These are phyloP conservation scores for Ceratitis capitata DNA, from an alignment of 1,140 invertebrate species.

Conservation along the genomic window DNA sequence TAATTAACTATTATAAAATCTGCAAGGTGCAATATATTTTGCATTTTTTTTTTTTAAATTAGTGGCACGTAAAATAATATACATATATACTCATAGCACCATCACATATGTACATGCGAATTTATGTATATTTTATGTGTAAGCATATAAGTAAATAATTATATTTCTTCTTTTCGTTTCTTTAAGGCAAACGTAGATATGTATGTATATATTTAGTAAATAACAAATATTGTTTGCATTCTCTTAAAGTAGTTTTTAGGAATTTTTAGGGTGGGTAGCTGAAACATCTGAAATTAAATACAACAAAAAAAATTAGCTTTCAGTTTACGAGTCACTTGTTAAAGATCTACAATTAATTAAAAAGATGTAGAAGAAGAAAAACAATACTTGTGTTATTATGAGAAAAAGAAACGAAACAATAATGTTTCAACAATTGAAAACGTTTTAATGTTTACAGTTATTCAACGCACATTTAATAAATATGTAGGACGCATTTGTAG, in stretches of 20 bases:
- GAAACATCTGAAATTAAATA: constrained; percentile 37
- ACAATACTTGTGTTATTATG: neutral
- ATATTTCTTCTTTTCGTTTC: too few species aligned
- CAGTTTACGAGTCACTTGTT: constrained; percentile 27
- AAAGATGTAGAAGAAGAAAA: neutral
- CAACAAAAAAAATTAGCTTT: constrained; percentile 37
- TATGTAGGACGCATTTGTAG: neutral
- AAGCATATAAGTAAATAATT: neutral
- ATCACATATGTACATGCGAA: constrained; percentile 29
- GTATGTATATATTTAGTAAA: neutral
- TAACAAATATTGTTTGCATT: constrained; percentile 22
- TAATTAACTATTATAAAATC: neutral
- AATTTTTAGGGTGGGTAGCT: constrained; percentile 33
- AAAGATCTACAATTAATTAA: constrained; percentile 5
- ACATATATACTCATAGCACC: neutral
- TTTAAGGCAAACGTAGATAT: neutral
- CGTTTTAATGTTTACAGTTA: neutral
- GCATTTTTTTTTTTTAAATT: neutral
- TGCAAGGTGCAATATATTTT: neutral
- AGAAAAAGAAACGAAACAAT: neutral
- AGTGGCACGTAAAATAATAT: neutral
- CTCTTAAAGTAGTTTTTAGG: constrained; percentile 18
- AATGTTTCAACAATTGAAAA: neutral
- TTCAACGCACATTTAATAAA: neutral
- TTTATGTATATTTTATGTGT: too few species aligned